Evolutionary conservation across 37 sponge, comb jelly and placozoan species (phyloP).

Genomic region (Hexactinellida sp.): DNA sequence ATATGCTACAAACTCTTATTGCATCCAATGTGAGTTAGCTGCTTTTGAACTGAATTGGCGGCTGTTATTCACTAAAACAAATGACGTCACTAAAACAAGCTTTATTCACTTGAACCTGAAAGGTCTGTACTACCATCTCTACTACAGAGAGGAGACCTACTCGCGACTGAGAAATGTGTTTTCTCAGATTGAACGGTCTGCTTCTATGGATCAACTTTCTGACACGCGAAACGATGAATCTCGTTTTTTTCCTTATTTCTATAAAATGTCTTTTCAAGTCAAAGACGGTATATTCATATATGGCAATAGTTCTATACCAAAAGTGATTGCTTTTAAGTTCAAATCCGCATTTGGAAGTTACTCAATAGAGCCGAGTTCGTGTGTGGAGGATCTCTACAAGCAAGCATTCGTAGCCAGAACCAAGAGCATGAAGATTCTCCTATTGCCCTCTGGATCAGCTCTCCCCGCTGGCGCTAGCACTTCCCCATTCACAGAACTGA

Average conservation of each 20-base stretch:
- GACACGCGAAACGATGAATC: background rate
- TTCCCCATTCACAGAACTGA: background rate
- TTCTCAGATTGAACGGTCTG: background rate
- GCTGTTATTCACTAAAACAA: background rate
- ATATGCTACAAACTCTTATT: background rate
- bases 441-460: background rate
- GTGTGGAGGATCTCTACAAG: background rate
- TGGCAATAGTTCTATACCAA: background rate
- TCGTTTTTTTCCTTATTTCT: background rate
- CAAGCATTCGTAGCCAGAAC: background rate
- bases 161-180: background rate
- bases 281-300: background rate
- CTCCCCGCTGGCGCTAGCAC: background rate
- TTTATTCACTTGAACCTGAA: background rate
- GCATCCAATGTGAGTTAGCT: background rate
- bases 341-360: background rate
- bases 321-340: background rate
- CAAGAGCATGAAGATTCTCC: background rate
- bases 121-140: background rate
- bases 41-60: background rate
- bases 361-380: background rate
- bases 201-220: background rate
- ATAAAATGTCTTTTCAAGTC: background rate
- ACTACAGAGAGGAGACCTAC: background rate
- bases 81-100: background rate